Conservation (phyloP, 1,140 invertebrate genomes). For the Drepana arcuata region DNA sequence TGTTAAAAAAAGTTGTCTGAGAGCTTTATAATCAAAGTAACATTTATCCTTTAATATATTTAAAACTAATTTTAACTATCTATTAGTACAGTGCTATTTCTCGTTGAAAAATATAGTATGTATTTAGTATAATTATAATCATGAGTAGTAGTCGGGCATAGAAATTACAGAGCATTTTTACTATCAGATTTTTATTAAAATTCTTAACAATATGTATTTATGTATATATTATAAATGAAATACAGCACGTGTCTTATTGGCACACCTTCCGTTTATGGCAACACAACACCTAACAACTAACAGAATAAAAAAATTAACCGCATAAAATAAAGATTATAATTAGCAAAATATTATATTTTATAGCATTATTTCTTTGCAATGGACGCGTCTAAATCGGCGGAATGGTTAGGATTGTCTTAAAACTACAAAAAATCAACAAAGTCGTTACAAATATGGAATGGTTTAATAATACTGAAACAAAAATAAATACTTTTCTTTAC, state of each 20-base stretch:
- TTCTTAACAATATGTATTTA: slow-evolving; percentile 45
- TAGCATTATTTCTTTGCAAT: slow-evolving; percentile 23
- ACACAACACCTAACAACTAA: slow-evolving; percentile 24
- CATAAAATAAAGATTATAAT: slow-evolving; percentile 24
- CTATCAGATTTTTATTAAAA: slow-evolving; percentile 56
- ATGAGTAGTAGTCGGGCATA: too few species aligned
- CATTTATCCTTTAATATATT: too few species aligned
- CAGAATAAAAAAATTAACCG: slow-evolving; percentile 23
- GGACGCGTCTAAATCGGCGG: slow-evolving; percentile 24
- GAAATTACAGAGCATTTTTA: slow-evolving; percentile 32
- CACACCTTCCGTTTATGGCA: slow-evolving; percentile 35
- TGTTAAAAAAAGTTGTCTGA: too few species aligned
- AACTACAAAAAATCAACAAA: slow-evolving; percentile 10
- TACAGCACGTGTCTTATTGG: slow-evolving; percentile 43
- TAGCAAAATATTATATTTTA: slow-evolving; percentile 25
- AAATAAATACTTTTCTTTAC: too few species aligned
- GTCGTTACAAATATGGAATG: slow-evolving; percentile 8
- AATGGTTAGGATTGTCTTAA: slow-evolving; percentile 24
- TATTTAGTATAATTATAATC: too few species aligned
- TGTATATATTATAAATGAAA: slow-evolving; percentile 53
- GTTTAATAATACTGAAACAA: slow-evolving; percentile 23
- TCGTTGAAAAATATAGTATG: too few species aligned
- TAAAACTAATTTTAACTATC: too few species aligned
- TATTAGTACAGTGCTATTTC: too few species aligned
- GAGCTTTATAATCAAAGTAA: too few species aligned